Percentiles rank a stretch among this genome's conserved stretches.
Evolutionary conservation across 2,113 vertebrate species (phyloP).

Genomic region (Microcebus griseorufus): DNA sequence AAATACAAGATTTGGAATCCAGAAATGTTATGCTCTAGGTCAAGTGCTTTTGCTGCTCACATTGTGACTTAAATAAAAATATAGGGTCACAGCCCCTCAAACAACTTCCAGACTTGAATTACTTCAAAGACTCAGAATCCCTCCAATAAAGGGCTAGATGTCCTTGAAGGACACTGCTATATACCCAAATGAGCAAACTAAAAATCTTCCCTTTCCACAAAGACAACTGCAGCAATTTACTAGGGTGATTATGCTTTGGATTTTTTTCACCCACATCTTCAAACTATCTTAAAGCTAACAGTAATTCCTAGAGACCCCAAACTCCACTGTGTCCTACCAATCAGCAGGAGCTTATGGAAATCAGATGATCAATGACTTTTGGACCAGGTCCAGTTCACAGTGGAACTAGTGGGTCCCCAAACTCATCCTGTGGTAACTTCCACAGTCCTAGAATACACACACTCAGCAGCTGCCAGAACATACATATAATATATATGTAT

Average conservation of each 20-base stretch:
- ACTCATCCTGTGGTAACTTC: neutral
- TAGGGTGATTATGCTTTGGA: neutral
- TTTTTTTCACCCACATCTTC: neutral
- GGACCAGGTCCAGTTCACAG: neutral
- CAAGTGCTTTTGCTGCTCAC: neutral
- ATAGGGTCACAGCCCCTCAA: neutral
- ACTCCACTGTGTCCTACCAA: neutral
- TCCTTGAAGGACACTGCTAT: neutral
- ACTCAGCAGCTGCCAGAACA: neutral
- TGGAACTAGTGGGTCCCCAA: neutral
- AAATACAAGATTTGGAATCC: neutral
- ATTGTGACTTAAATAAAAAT: neutral
- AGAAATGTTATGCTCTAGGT: neutral
- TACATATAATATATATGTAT: too few relatives aligned
- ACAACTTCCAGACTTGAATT: neutral
- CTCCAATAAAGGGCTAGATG: neutral
- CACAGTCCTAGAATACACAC: neutral
- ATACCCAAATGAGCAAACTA: neutral
- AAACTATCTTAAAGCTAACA: neutral
- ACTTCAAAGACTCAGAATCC: neutral
- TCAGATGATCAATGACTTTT: neutral
- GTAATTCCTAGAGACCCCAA: neutral
- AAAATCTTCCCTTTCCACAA: too few relatives aligned
- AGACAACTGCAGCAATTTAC: neutral
- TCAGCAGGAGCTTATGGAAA: neutral